phyloP scores from a whole-genome alignment of 2,113 vertebrate genomes.

The Rhinolophus sinicus region DNA sequence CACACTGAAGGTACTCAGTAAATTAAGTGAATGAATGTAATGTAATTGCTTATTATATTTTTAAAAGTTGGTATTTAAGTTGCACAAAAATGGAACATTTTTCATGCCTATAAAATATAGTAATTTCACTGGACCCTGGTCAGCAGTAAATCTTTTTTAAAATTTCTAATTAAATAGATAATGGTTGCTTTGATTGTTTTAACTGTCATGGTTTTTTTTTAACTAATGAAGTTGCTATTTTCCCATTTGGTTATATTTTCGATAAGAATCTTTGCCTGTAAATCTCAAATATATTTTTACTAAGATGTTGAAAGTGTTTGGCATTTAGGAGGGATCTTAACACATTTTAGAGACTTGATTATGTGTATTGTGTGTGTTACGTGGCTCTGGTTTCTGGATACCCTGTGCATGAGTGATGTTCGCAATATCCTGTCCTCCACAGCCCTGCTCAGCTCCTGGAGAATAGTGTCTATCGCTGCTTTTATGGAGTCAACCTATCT shows the following conservation, averaged over 20 bases:
- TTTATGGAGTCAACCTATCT: background rate
- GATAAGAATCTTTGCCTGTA: slow-evolving; percentile 15
- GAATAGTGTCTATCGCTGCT: background rate
- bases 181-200: background rate
- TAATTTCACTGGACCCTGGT: background rate
- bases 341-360: slow-evolving; percentile 25
- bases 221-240: background rate
- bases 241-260: background rate
- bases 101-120: background rate
- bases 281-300: background rate
- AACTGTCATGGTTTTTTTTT: background rate
- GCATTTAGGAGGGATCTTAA: slow-evolving; percentile 11
- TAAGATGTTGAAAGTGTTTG: slow-evolving; percentile 14
- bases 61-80: background rate
- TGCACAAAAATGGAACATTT: background rate
- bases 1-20: background rate
- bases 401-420: background rate
- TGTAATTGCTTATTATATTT: background rate
- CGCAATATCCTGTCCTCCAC: background rate
- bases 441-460: background rate
- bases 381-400: background rate
- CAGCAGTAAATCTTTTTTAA: background rate
- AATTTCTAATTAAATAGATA: slow-evolving; percentile 6
- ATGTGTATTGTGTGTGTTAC: background rate
- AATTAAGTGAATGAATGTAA: background rate